Evolutionary conservation across 1,140 invertebrate species (phyloP), one percentile per base, ranked within the genome.

Genomic region (Meloidogyne exigua): DNA sequence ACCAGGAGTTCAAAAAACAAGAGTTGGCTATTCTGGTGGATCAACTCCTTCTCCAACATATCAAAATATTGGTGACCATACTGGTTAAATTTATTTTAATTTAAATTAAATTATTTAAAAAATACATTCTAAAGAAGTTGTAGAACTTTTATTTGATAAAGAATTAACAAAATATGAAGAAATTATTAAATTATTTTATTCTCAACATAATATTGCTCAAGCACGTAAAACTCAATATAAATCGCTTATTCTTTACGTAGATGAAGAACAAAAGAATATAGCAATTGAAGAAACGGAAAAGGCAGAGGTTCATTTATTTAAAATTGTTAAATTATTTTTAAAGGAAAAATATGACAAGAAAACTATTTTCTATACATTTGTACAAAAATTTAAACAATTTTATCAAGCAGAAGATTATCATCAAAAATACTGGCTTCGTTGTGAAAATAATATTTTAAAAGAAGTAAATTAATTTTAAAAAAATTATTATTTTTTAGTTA

Each of bases 21-120:
- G 92, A 81, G 95, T 97, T 21, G 95, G 95, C n/a, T 98, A 94
- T 88, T 91, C 93, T 3, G 95, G 95, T 13, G 95, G 95, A 62
- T 92, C 91, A 57, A 92, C 91, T 39, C 89, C 90, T 70, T 91
- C 91, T 85, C 95, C 95, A 69, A 92, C 92, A 57, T 98, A 98
- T 86, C 91, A 91, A 85, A 92, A 91, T 23, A 87, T 87, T 62
- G 82, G 74, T 11, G 85, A 87, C 49, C 83, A 87, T 57, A 87
- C 89, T 89, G 96, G 94, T 96, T 91, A 92, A 91, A 88, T 21
- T 10, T 21, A 57, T 28, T n/a, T 4, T n/a, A 28, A n/a, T 28
- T 28, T 25, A 26, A 25, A 11, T 65, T 44, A 69, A 10, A 73
- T 15, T 57, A 68, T 70, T 32, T 32, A 32, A 32, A 32, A 32